Evolutionary conservation across 2,113 vertebrate genomes (phyloP), one percentile per base, ranked within the genome.

Genomic region (Sceloporus undulatus): DNA sequence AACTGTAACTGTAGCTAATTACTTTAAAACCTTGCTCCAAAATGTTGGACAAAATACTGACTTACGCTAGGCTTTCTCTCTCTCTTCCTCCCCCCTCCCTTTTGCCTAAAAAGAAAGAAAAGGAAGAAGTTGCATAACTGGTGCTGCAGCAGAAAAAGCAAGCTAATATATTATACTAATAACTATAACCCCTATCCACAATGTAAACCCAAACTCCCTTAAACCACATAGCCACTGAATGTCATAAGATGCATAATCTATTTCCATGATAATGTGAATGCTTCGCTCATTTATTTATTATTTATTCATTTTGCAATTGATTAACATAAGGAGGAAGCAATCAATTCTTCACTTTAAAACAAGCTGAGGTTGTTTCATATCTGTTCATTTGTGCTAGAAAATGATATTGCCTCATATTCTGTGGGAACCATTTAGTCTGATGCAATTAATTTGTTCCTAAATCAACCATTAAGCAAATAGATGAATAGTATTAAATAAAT

Each of bases 401-500:
- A 79, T 66, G 9, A 81, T 87, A n/a, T 0, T 62, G 82, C 86
- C 27, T 87, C 86, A 90, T 59, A 65, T 85, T 88, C 56, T 85
- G 10, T 73, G 71, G 3, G 19, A 56, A 10, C 25, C 76, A 18
- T 83, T 92, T 78, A 62, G 34, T 59, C 90, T 0, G 18, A 85
- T 54, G 29, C 25, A 90, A 85, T 93, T 92, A 79, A 86, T 90
- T 82, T 80, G 25, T 73, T 83, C 48, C 88, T 92, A 85, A 94
- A 91, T 79, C 91, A 91, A 91, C 86, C 23, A 89, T 85, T 83
- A 14, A 77, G 13, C 88, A 59, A 89, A 90, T 84, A 87, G 82
- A 78, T 29, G 2, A 52, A 59, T 59, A 18, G 2, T 76, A 83
- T 52, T 90, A 48, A 90, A 87, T 88, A 85, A 90, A 90, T 90